A percentile compares a stretch with the other conserved stretches of the same genome.
Conservation (phyloP, 2,797 vertebrate species). For the Chiloscyllium punctatum region DNA sequence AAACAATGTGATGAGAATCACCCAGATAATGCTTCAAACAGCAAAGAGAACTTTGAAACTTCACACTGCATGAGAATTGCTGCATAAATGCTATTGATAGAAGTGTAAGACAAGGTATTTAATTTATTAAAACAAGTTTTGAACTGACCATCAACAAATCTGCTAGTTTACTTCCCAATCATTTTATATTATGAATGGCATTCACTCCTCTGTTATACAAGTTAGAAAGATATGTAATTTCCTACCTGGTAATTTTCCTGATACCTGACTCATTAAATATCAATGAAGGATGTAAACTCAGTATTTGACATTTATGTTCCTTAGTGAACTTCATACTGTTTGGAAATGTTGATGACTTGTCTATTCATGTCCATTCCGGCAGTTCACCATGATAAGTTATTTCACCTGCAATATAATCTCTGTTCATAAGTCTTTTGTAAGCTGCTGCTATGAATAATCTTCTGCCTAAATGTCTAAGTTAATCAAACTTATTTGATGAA, state of each 20-base stretch:
- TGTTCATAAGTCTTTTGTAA: neutral
- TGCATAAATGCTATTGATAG: neutral
- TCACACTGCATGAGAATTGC: neutral
- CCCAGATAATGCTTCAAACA: neutral
- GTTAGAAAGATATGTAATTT: neutral
- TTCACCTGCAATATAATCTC: neutral
- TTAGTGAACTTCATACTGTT: neutral
- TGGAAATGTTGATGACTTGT: neutral
- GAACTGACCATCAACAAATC: neutral
- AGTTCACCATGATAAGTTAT: neutral
- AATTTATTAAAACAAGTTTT: neutral
- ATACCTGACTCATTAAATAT: neutral
- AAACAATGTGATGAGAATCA: neutral
- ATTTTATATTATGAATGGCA: neutral
- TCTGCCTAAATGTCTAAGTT: neutral
- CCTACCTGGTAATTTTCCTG: neutral
- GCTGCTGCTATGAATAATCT: neutral
- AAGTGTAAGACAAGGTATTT: neutral
- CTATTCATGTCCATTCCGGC: neutral
- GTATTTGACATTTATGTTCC: neutral
- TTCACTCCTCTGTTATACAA: neutral
- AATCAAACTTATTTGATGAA: neutral
- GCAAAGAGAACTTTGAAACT: too few relatives aligned
- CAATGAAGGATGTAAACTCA: neutral
- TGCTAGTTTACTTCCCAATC: neutral